Evolutionary conservation across 2,797 vertebrate species (phyloP).

Genomic region (Alouatta caraya): DNA sequence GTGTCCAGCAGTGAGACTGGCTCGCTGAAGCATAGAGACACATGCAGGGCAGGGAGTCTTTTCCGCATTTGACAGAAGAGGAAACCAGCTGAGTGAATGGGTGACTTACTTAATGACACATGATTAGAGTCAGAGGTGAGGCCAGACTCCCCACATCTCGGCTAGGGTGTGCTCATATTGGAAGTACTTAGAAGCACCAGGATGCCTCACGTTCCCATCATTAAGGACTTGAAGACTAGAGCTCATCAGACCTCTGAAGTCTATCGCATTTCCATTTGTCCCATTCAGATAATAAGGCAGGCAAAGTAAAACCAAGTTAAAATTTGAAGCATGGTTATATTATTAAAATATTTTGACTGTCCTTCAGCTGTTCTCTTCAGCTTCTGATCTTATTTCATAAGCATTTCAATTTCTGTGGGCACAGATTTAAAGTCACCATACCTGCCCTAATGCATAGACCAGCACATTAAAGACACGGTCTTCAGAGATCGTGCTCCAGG

Average conservation of each 20-base stretch:
- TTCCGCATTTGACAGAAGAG: fast-evolving
- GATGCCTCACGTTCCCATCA: fast-evolving
- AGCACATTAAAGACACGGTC: fast-evolving
- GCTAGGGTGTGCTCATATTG: too few relatives aligned
- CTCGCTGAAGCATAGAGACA: fast-evolving
- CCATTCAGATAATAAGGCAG: not conserved
- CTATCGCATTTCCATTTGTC: not conserved
- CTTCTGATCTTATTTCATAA: conserved; percentile 21
- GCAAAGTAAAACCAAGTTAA: conserved; percentile 47
- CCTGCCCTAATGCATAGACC: not conserved
- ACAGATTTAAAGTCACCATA: not conserved
- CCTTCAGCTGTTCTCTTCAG: conserved; percentile 30
- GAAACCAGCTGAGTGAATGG: not conserved
- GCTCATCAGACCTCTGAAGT: not conserved
- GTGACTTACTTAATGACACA: too few relatives aligned
- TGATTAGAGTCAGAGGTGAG: not conserved
- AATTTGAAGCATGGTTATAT: conserved; percentile 31
- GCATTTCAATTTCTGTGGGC: not conserved
- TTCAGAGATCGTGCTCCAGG: not conserved
- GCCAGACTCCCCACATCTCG: not conserved
- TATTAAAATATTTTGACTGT: conserved; percentile 32
- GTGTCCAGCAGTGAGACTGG: not conserved
- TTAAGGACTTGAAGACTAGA: not conserved
- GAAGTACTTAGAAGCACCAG: fast-evolving
- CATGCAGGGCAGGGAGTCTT: not conserved